Evolutionary conservation across 2,113 vertebrate genomes (phyloP), one percentile per base, ranked within the genome.

Genomic region (Lagopus leucura): DNA sequence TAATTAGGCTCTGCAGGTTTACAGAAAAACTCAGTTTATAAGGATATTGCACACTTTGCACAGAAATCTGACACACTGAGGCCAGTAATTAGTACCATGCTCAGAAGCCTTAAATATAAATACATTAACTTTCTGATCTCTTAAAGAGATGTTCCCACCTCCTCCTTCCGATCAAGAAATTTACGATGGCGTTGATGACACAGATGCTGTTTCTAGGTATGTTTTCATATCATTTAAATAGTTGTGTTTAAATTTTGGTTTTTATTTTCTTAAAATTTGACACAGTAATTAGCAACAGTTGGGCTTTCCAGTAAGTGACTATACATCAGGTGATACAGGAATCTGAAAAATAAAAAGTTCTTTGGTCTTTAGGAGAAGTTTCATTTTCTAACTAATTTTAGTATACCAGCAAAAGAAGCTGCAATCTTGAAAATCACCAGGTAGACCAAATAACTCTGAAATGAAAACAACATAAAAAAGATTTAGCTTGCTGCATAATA

Each of bases 141-240:
- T 97, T 94, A 36, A 95, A 99, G 98, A 97, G 13, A 67, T 96
- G 40, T 97, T 99, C 17, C 98, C 98, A 6, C 97, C 97, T 30
- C 97, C 97, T 54, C 97, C 98, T 45, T 94, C 97, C 4, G 97
- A 96, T 15, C 98, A 98, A 77, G 99, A 99, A 21, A 98, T 99
- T 88, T 99, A 99, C 67, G 98, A 99, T 73, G 99, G 98, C 20
- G 86, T 99, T 69, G 97, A 98, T 11, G 98, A 99, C 30, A 96
- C 98, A 65, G 97, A 97, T 13, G 52, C 90, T 70, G 94, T 84
- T n/a, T 65, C 97, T 69, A 97, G 97, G 99, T 99, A 97, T 86
- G 97, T 30, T 55, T 96, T 66, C 70, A 50, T 78, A 76, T 70
- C 4, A 50, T 60, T 95, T 83, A 65, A 76, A n/a, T 43, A 60